Conservation (phyloP, 2,797 vertebrate genomes). For the Alcedo atthis region DNA sequence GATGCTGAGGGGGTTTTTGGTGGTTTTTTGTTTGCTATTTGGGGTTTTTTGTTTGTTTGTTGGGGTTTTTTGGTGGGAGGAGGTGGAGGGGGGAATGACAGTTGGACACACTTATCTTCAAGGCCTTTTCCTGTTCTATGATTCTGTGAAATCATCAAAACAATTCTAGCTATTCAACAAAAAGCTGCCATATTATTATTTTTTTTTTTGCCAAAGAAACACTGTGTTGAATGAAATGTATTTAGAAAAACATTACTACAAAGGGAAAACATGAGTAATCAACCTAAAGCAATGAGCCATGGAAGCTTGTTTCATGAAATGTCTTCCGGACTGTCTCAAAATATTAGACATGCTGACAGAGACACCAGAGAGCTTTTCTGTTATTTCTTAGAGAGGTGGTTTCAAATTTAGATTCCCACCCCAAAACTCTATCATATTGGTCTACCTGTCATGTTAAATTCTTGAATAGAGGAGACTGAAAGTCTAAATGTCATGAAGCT, state of each 20-base stretch:
- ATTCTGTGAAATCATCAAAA: slow-evolving; percentile 23
- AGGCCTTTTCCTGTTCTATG: too few species aligned
- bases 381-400: neutral
- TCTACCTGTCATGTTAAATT: slow-evolving; percentile 37
- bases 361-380: slow-evolving; percentile 23
- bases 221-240: slow-evolving; percentile 62
- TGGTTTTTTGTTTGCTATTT: too few species aligned
- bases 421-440: neutral
- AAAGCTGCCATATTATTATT: neutral
- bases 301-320: slow-evolving; percentile 41
- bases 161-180: slow-evolving; percentile 58
- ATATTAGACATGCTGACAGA: slow-evolving; percentile 48
- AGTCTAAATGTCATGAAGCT: neutral
- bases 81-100: too few species aligned
- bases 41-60: too few species aligned
- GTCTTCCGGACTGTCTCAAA: slow-evolving; percentile 51
- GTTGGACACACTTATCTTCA: too few species aligned
- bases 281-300: slow-evolving; percentile 59
- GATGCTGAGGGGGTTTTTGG: too few species aligned
- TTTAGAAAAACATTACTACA: slow-evolving; percentile 60
- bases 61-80: too few species aligned
- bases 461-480: slow-evolving; percentile 21
- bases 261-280: slow-evolving; percentile 63
- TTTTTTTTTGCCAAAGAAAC: slow-evolving; percentile 54
- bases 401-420: neutral